phyloP scores from a whole-genome alignment of 1,140 invertebrate species.

The Hormaphis cornu region DNA sequence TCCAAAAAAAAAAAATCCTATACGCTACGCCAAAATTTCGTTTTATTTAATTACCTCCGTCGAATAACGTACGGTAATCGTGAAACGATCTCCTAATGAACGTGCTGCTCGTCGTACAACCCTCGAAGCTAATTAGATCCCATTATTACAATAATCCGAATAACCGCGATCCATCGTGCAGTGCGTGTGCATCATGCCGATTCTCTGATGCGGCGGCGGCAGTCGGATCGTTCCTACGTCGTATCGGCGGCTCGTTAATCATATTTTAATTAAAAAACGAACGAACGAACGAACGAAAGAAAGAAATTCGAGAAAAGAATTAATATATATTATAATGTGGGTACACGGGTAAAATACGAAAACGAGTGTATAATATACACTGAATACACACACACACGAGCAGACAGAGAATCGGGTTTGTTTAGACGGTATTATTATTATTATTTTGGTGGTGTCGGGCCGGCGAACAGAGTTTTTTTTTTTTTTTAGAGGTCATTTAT shows the following conservation, averaged over 20 bases:
- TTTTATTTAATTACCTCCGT: too few relatives aligned
- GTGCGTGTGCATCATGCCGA: too few relatives aligned
- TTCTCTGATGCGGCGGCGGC: not conserved
- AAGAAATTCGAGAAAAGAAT: not conserved
- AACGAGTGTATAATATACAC: not conserved
- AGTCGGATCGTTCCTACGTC: not conserved
- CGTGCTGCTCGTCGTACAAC: not conserved
- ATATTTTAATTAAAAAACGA: conserved; percentile 30
- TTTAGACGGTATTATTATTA: conserved; percentile 19
- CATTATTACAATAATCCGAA: conserved; percentile 1
- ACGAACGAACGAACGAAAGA: not conserved
- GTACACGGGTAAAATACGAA: conserved; percentile 29
- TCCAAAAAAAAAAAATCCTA: too few relatives aligned
- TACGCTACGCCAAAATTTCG: too few relatives aligned
- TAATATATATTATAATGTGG: not conserved
- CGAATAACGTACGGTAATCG: too few relatives aligned
- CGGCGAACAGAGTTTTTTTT: not conserved
- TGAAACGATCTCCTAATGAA: too few relatives aligned
- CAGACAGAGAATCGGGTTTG: conserved; percentile 7
- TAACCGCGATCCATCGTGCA: not conserved
- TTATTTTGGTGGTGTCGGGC: not conserved
- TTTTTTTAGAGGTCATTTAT: conserved; percentile 22
- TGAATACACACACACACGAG: too few relatives aligned
- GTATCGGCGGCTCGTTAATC: conserved; percentile 17
- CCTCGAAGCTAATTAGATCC: conserved; percentile 16